Conservation (phyloP, 2,113 vertebrate species). For the Archocentrus centrarchus region DNA sequence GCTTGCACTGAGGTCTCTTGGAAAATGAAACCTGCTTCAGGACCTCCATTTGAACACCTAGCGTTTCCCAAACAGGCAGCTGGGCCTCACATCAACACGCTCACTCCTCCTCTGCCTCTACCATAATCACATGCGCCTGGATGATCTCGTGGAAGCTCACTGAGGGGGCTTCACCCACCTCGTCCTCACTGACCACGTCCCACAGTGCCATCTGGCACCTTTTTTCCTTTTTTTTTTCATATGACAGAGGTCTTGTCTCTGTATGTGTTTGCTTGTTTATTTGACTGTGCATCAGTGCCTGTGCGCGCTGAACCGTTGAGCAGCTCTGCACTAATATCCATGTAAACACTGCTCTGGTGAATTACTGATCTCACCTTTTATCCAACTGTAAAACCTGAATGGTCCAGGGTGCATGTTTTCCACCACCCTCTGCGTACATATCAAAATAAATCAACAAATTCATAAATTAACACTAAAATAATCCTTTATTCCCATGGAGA, state of each 20-base stretch:
- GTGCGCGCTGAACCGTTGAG: conserved; percentile 22
- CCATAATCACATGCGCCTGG: conserved; percentile 34
- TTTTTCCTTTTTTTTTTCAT: conserved; percentile 8
- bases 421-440: neutral
- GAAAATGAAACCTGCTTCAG: conserved; percentile 31
- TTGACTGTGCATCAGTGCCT: conserved; percentile 24
- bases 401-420: conserved; percentile 11
- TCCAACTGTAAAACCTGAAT: conserved; percentile 11
- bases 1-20: neutral
- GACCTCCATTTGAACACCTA: conserved; percentile 2
- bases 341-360: conserved; percentile 43
- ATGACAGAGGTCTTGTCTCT: conserved; percentile 17
- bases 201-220: conserved; percentile 64
- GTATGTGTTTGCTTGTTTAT: conserved; percentile 20
- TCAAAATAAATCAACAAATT: conserved; percentile 24
- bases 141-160: conserved; percentile 67
- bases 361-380: conserved; percentile 50
- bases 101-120: neutral
- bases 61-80: conserved; percentile 25
- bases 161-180: conserved; percentile 56
- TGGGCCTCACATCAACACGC: neutral
- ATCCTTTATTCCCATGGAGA: neutral
- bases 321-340: conserved; percentile 25
- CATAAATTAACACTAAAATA: conserved; percentile 29
- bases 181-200: conserved; percentile 65